These are phyloP conservation scores for Teleogryllus occipitalis DNA, from an alignment of 1,140 invertebrate species.

Conservation along the genomic window DNA sequence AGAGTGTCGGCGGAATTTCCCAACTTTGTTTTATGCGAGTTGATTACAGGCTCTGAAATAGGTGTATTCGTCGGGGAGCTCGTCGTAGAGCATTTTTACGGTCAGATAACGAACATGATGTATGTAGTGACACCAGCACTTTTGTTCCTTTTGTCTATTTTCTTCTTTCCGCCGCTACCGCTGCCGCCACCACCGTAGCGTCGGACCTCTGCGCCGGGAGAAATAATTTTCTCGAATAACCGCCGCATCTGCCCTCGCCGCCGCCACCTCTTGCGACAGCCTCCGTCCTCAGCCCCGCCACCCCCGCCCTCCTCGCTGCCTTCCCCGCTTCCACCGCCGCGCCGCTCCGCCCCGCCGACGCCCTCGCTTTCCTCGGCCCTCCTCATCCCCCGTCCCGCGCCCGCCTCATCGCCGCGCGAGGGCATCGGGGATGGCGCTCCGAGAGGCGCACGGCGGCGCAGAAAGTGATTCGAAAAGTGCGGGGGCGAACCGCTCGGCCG, in stretches of 20 bases:
- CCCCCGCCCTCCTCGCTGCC: too few relatives aligned
- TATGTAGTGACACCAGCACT: background rate
- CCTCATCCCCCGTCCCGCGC: too few relatives aligned
- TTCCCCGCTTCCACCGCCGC: too few relatives aligned
- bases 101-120: background rate
- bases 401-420: too few relatives aligned
- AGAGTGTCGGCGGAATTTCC: background rate
- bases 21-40: background rate
- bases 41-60: background rate
- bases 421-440: too few relatives aligned
- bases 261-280: too few relatives aligned
- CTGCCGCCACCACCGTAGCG: background rate
- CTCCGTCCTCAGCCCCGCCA: too few relatives aligned
- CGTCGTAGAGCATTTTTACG: constrained; percentile 3
- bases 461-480: background rate
- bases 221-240: background rate
- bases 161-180: background rate
- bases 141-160: background rate
- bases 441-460: background rate
- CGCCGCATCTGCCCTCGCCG: background rate
- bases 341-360: too few relatives aligned
- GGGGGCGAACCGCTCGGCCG: background rate
- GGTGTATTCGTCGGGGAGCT: background rate
- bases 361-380: too few relatives aligned
- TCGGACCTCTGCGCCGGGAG: background rate